Conservation (phyloP, 2,113 vertebrate genomes). For the Hippocampus comes region DNA sequence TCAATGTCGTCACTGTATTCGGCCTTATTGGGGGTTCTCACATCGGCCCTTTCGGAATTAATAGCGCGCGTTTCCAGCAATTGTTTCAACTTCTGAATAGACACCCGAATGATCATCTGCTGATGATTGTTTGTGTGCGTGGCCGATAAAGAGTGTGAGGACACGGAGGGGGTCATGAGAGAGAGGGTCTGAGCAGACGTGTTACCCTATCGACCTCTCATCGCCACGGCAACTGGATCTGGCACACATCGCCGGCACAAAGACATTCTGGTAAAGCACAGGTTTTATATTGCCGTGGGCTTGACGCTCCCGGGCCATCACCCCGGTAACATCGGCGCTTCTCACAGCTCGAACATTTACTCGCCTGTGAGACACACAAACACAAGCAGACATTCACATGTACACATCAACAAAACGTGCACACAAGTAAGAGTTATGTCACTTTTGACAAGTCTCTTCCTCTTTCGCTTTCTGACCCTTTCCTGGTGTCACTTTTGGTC, state of each 20-base stretch:
- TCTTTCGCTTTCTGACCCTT: slow-evolving; percentile 17
- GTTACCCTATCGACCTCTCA: slow-evolving; percentile 55
- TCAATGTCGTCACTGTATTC: too few relatives aligned
- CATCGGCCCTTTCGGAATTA: too few relatives aligned
- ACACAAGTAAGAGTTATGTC: slow-evolving; percentile 38
- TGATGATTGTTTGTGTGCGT: slow-evolving; percentile 10
- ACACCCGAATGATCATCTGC: background rate
- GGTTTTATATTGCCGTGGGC: slow-evolving; percentile 75
- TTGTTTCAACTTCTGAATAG: background rate
- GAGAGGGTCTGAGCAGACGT: slow-evolving; percentile 60
- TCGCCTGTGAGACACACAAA: slow-evolving; percentile 42
- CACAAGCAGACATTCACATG: slow-evolving; percentile 9
- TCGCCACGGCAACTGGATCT: slow-evolving; percentile 64
- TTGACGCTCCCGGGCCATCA: slow-evolving; percentile 61
- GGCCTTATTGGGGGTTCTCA: too few relatives aligned
- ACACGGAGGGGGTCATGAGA: slow-evolving; percentile 28
- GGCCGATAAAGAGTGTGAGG: slow-evolving; percentile 21
- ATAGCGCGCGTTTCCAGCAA: background rate
- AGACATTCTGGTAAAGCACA: slow-evolving; percentile 70
- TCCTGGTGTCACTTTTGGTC: slow-evolving; percentile 4
- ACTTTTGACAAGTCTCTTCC: slow-evolving; percentile 32
- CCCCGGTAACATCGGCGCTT: slow-evolving; percentile 66
- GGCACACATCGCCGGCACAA: slow-evolving; percentile 66
- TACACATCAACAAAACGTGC: slow-evolving; percentile 11
- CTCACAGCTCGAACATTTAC: slow-evolving; percentile 69